Evolutionary conservation across 2,888 invertebrate species (phyloP), one percentile per base, ranked within the genome.

Genomic region (Platypus cylindrus): DNA sequence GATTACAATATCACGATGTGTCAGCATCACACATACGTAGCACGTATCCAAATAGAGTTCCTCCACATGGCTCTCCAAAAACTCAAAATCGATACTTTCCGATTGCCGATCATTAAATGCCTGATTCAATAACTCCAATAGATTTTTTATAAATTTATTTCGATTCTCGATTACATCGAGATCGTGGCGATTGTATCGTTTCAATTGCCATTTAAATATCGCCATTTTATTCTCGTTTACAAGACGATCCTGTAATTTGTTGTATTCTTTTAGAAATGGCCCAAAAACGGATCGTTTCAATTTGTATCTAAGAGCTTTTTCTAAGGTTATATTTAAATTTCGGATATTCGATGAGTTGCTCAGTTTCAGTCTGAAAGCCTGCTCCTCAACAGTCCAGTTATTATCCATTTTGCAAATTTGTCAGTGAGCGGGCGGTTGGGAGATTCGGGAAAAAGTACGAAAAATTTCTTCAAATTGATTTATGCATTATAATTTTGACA

Each of bases 181-280:
- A 36, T 55, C 46, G 3, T 36, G 36, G 3, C 33, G 17, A n/a
- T 31, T 41, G 15, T 50, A 48, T 7, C 43, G 34, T 26, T 47
- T 46, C 13, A 53, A 31, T 22, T 53, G 44, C 40, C 45, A 54
- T 5, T 47, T 34, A 4, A 49, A 42, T 26, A 58, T 52, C 9
- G 37, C 45, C 15, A 55, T 30, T 45, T 57, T 57, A 18, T 51
- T 51, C 11, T 48, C 44, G 29, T 56, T 54, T 3, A 51, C 27
- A 12, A 34, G 29, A 14, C 38, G 34, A 30, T 52, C 44, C 30
- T 56, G 55, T 9, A 37, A 22, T 38, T 57, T 26, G 35, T 58
- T 58, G 32, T 52, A 48, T 20, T 39, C 32, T 26, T 52, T 41
- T 25, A 59, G 35, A 34, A 52, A 58, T n/a, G 45, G 41, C 16